Evolutionary conservation across 1,140 invertebrate genomes (phyloP), one percentile per base, ranked within the genome.

Genomic region (Lordiphosa stackelbergi): DNA sequence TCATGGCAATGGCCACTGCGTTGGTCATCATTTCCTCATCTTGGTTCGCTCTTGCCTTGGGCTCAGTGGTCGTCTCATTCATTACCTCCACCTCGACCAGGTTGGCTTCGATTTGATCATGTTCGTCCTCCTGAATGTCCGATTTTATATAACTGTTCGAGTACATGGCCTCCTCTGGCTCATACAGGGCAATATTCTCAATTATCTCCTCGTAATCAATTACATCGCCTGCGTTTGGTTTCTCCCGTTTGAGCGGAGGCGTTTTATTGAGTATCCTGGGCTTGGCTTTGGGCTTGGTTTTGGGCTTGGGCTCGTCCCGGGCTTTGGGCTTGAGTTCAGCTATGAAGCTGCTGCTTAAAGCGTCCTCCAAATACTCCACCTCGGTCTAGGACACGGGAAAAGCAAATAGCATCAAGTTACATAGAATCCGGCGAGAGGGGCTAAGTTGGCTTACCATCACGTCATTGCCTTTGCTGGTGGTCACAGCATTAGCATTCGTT

Each of bases 21-120:
- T 81, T 81, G 38, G 69, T 71, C 1, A 79, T 73, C 53, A 74
- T 63, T 9, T 81, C 75, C 24, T 78, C 73, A 36, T 78, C 69
- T 2, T 69, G 6, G 10, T 24, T 49, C n/a, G 5, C 11, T n/a
- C 24, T 37, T 47, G 24, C 42, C 41, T 35, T 37, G 38, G 24
- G 53, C 16, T 40, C 48, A 7, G 34, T 51, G 28, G 10, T 31
- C 34, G 40, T 43, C 49, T 13, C 28, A 11, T 8, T 51, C 53
- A 24, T 11, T 10, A 4, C 58, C 28, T 4, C 66, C 64, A 12
- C 42, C 47, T 2, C 41, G 24, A 0, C 11, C 19, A 2, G 59
- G 63, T 9, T 7, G 2, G 66, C 43, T 2, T 46, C 43, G 10
- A 46, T 12, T 12, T 46, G 43, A 46, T 31, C 22, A 12, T 45